These are phyloP conservation scores for Betta splendens DNA, from an alignment of 2,797 vertebrate species.

Conservation along the genomic window DNA sequence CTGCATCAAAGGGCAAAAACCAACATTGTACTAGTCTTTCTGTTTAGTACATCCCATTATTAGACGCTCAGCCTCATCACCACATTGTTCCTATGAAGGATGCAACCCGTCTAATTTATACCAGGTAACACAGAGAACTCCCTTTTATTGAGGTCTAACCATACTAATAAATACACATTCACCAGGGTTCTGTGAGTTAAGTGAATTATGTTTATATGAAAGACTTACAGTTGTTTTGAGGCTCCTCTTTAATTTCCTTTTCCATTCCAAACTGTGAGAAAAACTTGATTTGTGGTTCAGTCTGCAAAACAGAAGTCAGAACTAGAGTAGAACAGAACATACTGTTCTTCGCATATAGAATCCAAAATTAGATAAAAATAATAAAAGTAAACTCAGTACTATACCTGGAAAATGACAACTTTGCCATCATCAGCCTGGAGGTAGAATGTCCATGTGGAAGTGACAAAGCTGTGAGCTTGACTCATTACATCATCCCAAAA, in stretches of 20 bases:
- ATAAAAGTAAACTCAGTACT: not conserved
- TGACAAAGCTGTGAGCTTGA: conserved; percentile 95
- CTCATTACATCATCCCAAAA: conserved; percentile 96
- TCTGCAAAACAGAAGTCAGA: conserved; percentile 74
- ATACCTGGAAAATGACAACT: conserved; percentile 96
- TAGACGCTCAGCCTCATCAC: no score
- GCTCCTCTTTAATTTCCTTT: conserved; percentile 78
- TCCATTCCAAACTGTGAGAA: conserved; percentile 85
- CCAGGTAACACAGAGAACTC: no score
- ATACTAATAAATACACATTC: no score
- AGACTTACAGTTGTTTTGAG: conserved; percentile 84
- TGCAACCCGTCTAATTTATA: no score
- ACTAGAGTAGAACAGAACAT: not conserved
- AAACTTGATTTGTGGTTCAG: conserved; percentile 90
- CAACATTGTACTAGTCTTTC: no score
- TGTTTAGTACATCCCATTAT: no score
- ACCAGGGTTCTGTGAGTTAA: not conserved
- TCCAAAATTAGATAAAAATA: not conserved
- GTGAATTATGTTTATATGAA: not conserved
- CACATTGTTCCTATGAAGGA: no score
- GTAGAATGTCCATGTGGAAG: conserved; percentile 96
- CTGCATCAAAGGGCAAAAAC: no score
- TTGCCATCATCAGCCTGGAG: conserved; percentile 97
- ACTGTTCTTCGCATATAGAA: not conserved
- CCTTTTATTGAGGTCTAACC: no score